Evolutionary conservation across 2,888 invertebrate species (phyloP).

Genomic region (Dynastes hyllus): DNA sequence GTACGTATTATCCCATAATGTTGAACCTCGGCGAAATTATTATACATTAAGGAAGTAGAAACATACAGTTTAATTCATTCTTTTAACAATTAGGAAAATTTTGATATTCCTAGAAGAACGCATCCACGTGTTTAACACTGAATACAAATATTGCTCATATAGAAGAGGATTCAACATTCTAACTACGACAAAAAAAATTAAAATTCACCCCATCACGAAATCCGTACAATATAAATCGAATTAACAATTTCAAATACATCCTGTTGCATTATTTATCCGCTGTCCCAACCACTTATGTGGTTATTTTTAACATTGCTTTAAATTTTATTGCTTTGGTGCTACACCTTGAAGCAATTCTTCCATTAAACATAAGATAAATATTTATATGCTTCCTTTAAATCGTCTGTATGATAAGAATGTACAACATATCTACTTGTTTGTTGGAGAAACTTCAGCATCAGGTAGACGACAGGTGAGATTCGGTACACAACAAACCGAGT

Average conservation of each 20-base stretch:
- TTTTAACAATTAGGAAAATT: no score
- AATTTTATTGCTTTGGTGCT: slow-evolving; percentile 31
- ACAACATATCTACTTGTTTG: not conserved
- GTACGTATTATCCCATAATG: no score
- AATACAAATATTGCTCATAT: no score
- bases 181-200: slow-evolving; percentile 26
- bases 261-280: slow-evolving; percentile 39
- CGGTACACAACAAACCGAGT: not conserved
- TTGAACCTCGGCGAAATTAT: no score
- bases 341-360: not conserved
- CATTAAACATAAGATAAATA: slow-evolving; percentile 22
- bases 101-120: no score
- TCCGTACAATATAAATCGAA: slow-evolving; percentile 19
- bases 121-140: no score
- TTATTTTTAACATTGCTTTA: slow-evolving; percentile 24
- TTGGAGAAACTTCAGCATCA: not conserved
- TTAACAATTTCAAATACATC: slow-evolving; percentile 12
- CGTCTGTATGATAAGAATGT: not conserved
- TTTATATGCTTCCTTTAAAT: slow-evolving; percentile 19
- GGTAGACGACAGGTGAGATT: not conserved
- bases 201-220: slow-evolving; percentile 22
- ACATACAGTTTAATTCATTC: no score
- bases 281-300: not conserved
- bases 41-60: no score
- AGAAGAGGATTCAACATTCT: slow-evolving; percentile 8